Evolutionary conservation across 2,113 vertebrate species (phyloP).

Genomic region (Syngnathus scovelli): DNA sequence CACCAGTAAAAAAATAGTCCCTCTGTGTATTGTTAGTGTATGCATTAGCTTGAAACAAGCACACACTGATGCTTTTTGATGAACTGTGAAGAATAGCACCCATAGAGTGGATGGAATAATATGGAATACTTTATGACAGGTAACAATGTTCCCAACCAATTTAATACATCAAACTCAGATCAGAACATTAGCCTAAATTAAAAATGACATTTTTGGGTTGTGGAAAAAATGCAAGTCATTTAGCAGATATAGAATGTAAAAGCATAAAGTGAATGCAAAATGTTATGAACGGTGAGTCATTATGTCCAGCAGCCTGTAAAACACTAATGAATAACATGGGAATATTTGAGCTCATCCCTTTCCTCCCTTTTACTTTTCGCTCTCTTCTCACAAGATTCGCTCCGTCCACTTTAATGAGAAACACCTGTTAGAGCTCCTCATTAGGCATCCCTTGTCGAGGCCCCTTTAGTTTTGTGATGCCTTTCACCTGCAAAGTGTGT

Average conservation of each 20-base stretch:
- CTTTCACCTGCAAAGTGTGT: constrained; percentile 9
- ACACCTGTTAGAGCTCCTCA: constrained; percentile 59
- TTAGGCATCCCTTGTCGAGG: constrained; percentile 44
- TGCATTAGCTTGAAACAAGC: no score
- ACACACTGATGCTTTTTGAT: no score
- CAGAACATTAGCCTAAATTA: neutral
- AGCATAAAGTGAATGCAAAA: constrained; percentile 2
- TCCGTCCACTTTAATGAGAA: constrained; percentile 59
- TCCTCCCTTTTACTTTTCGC: constrained; percentile 18
- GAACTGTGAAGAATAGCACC: no score
- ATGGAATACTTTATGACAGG: no score
- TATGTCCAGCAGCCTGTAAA: constrained; percentile 53
- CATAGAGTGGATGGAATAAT: no score
- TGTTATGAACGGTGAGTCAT: constrained; percentile 50
- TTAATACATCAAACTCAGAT: neutral
- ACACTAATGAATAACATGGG: constrained; percentile 63
- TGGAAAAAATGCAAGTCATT: neutral
- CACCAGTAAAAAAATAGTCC: no score
- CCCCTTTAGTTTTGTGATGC: constrained; percentile 39
- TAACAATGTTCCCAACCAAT: no score
- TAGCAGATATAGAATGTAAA: neutral
- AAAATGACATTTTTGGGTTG: neutral
- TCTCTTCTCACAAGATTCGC: constrained; percentile 17
- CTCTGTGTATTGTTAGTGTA: no score
- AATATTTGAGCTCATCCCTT: constrained; percentile 47